These are phyloP conservation scores for Daboia siamensis DNA, from an alignment of 2,113 vertebrate species.

Conservation along the genomic window DNA sequence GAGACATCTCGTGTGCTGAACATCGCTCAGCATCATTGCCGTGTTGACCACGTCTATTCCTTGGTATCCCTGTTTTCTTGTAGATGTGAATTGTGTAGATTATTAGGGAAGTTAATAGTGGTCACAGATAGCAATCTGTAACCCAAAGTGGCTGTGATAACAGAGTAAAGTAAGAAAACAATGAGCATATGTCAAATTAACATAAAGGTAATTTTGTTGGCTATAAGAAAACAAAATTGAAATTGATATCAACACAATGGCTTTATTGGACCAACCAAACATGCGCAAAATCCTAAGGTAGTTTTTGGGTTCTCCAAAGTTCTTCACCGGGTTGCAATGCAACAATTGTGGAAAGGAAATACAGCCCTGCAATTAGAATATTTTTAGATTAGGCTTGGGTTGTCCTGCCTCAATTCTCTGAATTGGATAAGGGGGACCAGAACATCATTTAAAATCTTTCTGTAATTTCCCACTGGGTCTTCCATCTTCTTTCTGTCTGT, in stretches of 20 bases:
- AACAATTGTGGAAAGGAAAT: neutral
- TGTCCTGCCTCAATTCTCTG: neutral
- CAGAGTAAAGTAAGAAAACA: neutral
- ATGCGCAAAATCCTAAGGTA: neutral
- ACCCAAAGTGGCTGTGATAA: neutral
- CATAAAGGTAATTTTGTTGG: neutral
- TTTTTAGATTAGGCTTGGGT: neutral
- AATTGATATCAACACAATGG: neutral
- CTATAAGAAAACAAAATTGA: neutral
- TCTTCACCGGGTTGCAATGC: neutral
- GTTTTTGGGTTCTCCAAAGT: neutral
- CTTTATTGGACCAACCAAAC: neutral
- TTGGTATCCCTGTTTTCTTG: too few relatives aligned
- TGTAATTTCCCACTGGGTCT: neutral
- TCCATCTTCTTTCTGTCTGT: neutral
- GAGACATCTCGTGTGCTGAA: neutral
- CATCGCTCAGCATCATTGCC: neutral
- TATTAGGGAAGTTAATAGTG: neutral
- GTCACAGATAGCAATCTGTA: neutral
- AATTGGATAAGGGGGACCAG: neutral
- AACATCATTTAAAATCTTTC: neutral
- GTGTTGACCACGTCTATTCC: neutral
- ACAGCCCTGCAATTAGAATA: neutral
- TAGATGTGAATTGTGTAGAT: neutral
- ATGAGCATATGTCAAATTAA: neutral